These are phyloP conservation scores for Bergia sp. DNA, from an alignment of 92 coral and sea anemone species.

Conservation along the genomic window DNA sequence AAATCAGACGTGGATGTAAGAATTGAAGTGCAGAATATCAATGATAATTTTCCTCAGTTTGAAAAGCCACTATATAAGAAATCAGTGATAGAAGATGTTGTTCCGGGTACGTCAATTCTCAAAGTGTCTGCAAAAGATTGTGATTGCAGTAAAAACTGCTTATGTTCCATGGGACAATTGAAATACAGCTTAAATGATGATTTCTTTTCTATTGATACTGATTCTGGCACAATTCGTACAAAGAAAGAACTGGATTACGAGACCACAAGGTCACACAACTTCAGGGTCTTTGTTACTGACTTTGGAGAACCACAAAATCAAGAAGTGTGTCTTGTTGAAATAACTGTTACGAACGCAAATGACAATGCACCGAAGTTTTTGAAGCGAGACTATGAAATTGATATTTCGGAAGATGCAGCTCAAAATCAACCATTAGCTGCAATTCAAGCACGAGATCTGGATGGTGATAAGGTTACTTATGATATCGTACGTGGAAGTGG, in stretches of 20 bases:
- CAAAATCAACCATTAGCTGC: conserved; percentile 70
- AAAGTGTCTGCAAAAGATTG: conserved; percentile 75
- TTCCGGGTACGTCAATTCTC: conserved; percentile 64
- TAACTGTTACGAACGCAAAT: conserved; percentile 65
- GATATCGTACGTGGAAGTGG: conserved; percentile 38
- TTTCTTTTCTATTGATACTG: conserved; percentile 60
- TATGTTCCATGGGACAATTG: conserved; percentile 65
- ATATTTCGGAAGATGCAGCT: conserved; percentile 82
- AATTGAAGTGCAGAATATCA: conserved; percentile 75
- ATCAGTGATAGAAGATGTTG: conserved; percentile 61
- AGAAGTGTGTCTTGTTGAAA: conserved; percentile 50
- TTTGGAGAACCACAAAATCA: conserved; percentile 59
- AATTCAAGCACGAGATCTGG: conserved; percentile 83
- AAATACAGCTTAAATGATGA: conserved; percentile 63
- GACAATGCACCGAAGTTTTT: conserved; percentile 76
- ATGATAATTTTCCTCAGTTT: conserved; percentile 76
- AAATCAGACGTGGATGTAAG: conserved; percentile 70
- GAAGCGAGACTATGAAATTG: conserved; percentile 72
- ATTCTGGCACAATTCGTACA: conserved; percentile 74
- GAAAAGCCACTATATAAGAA: conserved; percentile 44
- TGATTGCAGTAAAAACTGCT: conserved; percentile 71
- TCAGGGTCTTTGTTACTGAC: conserved; percentile 74
- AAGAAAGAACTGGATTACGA: conserved; percentile 76
- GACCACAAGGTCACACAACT: conserved; percentile 49
- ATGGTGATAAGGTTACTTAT: conserved; percentile 67